Base-by-base conservation (phyloP, 2,797 vertebrate species). In the Chelon labrosus region DNA sequence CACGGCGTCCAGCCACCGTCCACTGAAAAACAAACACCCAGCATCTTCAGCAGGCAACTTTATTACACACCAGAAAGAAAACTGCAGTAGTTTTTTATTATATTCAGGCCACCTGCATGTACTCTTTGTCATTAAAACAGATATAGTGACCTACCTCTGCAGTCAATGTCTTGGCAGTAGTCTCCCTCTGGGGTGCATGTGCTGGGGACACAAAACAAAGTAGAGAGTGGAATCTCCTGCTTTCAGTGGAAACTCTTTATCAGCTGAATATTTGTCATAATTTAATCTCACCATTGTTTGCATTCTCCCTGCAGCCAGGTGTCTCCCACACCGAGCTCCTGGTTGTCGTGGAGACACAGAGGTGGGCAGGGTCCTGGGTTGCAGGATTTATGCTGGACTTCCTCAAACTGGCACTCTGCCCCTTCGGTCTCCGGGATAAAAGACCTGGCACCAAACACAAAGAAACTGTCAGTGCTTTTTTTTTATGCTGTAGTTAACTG, bases 101-200 rank as follows among this genome's bases (percentile, higher is more conserved):
- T 14, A 42, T 55, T 68, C 31, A 19, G 1, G 1, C 39, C 25
- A 0, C 5, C n/a, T 41, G 49, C 7, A 6, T n/a, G 2, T 3
- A 31, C 2, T 54, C 7, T 17, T 4, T 59, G 19, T 58, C 37
- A 66, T 51, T 10, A 12, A 27, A 55, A 55, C 39, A 58, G 61
- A 63, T 35, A 20, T 35, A 9, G 39, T 13, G 6, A 77, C 93
- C 57, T 69, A 98, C 97, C 96, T 91, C 88, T 70, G 75, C 96
- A 97, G 14, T 95, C 86, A 0, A 92, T 79, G 70, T 95, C 92
- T 73, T 95, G 94, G 74, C 97, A 98, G 77, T 94, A 91, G 68
- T 93, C 81, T 31, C 96, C 97, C 82, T 98, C 97, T 0, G 97
- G 97, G 2, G 96, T 96, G 70, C 97, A 97, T 31, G 93, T 96